Base-by-base conservation (phyloP, 2,888 invertebrate species). In the Ichneumoninae sp. region DNA sequence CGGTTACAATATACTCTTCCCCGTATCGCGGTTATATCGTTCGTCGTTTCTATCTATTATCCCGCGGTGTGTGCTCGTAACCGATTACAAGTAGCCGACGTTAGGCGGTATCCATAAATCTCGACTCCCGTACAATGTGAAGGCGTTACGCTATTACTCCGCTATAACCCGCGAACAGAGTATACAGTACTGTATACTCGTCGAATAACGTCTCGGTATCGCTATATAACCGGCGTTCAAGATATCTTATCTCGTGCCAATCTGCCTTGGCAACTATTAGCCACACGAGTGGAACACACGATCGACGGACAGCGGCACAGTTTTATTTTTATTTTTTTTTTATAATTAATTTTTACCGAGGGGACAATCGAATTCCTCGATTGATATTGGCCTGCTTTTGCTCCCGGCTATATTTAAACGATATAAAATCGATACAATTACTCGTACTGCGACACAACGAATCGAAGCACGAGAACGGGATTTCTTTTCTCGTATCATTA, bases 81-180 rank as follows among this genome's bases (percentile, higher is more conserved):
- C 87, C 89, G 89, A 89, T 90, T 89, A 90, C 89, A 87, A 89
- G 89, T 88, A 89, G 89, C 44, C 89, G 79, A 86, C 81, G 85
- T 87, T 79, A 71, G 79, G 79, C 82, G 83, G 30, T 86, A 86
- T 87, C 83, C 85, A 89, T 89, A 90, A 90, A 90, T 89, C 89
- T 88, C 75, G 33, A 81, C 63, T 70, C 52, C 50, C 52, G 74
- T 81, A 85, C 83, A 87, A 87, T 88, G 87, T 85, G 84, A 86
- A 87, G 88, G 90, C 88, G 89, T 88, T 87, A 88, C 83, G 69
- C 84, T 85, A 79, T 85, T 85, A 82, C 79, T 85, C 76, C 63
- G 79, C 75, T 81, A 71, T 71, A 50, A 60, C 65, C 82, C 65
- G 78, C 65, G 63, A 47, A 47, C 40, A 82, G 70, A 26, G 26